Percentiles rank a stretch among this genome's conserved stretches.
phyloP scores from a whole-genome alignment of 2,797 vertebrate species.

The Rhinophrynus dorsalis region DNA sequence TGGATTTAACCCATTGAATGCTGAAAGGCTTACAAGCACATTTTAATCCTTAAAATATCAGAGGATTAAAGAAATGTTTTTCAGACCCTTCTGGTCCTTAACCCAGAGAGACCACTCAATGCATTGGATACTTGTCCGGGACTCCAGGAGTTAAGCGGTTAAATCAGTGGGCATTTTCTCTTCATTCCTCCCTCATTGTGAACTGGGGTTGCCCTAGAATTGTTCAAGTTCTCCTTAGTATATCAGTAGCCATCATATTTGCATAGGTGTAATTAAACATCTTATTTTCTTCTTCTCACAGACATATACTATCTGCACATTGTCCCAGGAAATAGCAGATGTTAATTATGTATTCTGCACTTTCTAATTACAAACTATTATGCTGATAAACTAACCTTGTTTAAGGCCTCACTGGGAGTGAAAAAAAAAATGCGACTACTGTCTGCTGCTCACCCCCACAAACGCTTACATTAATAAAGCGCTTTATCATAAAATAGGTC shows the following conservation, averaged over 20 bases:
- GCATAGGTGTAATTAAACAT: conserved; percentile 12
- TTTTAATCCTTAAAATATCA: too few relatives aligned
- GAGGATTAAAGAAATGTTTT: too few relatives aligned
- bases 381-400: conserved; percentile 64
- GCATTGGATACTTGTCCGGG: too few relatives aligned
- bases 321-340: conserved; percentile 53
- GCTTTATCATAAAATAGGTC: conserved; percentile 44
- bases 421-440: conserved; percentile 49
- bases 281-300: background rate
- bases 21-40: too few relatives aligned
- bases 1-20: too few relatives aligned
- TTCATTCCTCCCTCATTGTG: too few relatives aligned
- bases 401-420: conserved; percentile 68
- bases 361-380: conserved; percentile 70
- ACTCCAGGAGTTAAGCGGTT: too few relatives aligned
- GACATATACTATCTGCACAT: conserved; percentile 31
- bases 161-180: too few relatives aligned
- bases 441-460: conserved; percentile 40
- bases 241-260: background rate
- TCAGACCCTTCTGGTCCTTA: too few relatives aligned
- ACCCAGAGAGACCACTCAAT: too few relatives aligned
- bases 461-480: conserved; percentile 38
- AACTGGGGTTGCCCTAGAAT: too few relatives aligned
- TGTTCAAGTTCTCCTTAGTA: too few relatives aligned
- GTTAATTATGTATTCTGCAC: conserved; percentile 64